Percentiles rank a stretch among this genome's conserved stretches.
Evolutionary conservation across 2,888 invertebrate genomes (phyloP).

Genomic region (Dynastes grantii): DNA sequence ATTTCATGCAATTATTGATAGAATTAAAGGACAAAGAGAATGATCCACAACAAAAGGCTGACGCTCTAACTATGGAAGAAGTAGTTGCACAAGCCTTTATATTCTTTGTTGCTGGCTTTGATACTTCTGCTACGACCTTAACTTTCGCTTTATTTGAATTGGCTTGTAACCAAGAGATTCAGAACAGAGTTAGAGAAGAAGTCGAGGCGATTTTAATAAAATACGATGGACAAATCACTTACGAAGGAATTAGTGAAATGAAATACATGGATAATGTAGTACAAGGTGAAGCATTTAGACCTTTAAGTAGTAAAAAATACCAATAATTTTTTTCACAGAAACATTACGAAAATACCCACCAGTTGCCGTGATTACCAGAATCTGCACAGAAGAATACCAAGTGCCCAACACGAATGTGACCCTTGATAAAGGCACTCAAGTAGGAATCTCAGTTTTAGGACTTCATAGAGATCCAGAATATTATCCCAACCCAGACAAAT

Average conservation of each 20-base stretch:
- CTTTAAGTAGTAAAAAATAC: neutral
- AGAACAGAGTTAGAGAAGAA: constrained; percentile 67
- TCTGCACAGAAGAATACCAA: constrained; percentile 72
- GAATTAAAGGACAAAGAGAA: constrained; percentile 57
- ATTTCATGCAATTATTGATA: constrained; percentile 67
- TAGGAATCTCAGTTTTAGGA: constrained; percentile 74
- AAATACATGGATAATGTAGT: constrained; percentile 69
- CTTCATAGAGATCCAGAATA: constrained; percentile 75
- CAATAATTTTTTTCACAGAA: constrained; percentile 66
- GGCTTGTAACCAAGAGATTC: constrained; percentile 66
- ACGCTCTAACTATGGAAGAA: constrained; percentile 52
- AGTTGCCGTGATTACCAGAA: constrained; percentile 72
- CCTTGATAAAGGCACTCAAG: constrained; percentile 72
- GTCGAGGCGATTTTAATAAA: constrained; percentile 61
- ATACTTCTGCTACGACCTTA: constrained; percentile 68
- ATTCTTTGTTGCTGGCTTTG: constrained; percentile 70
- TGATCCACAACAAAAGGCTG: constrained; percentile 30
- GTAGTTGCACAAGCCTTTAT: constrained; percentile 66
- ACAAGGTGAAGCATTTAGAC: constrained; percentile 58
- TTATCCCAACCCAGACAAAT: constrained; percentile 74
- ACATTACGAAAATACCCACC: constrained; percentile 76
- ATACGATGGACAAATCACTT: constrained; percentile 65
- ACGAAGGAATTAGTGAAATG: constrained; percentile 69
- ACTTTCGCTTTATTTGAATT: constrained; percentile 66
- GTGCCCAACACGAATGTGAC: constrained; percentile 71